phyloP scores from a whole-genome alignment of 2,113 vertebrate species.

The Corynorhinus townsendii region DNA sequence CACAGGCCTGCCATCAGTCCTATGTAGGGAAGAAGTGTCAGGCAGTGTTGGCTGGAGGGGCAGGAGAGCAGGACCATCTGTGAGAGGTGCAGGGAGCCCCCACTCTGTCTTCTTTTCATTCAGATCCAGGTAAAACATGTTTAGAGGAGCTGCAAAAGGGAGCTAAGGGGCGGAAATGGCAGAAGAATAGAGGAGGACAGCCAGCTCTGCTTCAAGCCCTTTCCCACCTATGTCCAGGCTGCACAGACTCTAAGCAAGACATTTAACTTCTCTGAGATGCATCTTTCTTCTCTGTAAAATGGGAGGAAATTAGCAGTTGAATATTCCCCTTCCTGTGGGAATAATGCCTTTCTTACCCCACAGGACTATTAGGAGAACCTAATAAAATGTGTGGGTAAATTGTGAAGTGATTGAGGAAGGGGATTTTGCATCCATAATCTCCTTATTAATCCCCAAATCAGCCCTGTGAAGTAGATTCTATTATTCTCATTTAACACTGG shows the following conservation, averaged over 20 bases:
- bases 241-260: neutral
- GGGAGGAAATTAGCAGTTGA: neutral
- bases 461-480: neutral
- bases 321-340: neutral
- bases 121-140: neutral
- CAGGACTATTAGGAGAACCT: neutral
- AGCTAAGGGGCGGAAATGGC: neutral
- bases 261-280: neutral
- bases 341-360: neutral
- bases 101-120: neutral
- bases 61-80: neutral
- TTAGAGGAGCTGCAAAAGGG: neutral
- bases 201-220: neutral
- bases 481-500: neutral
- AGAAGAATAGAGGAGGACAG: neutral
- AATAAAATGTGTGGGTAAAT: neutral
- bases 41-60: neutral
- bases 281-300: neutral
- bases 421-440: neutral
- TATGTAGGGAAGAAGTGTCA: neutral
- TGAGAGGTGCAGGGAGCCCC: neutral
- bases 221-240: neutral
- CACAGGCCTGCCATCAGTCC: neutral
- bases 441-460: neutral
- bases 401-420: neutral